These are phyloP conservation scores for Poecile montanus DNA, from an alignment of 2,797 vertebrate genomes.

Conservation along the genomic window DNA sequence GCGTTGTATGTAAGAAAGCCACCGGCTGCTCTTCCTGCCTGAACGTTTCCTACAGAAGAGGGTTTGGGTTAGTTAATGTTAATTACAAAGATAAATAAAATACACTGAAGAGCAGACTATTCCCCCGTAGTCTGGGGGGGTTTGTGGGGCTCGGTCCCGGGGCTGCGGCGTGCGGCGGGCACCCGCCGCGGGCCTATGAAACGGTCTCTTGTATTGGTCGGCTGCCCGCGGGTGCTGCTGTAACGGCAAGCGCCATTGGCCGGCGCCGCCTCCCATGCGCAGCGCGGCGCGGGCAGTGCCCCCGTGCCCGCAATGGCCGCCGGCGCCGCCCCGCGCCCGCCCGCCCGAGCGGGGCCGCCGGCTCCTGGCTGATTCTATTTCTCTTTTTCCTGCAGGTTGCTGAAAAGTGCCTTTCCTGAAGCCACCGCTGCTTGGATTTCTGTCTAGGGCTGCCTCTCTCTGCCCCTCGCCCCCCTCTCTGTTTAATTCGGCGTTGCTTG, in stretches of 20 bases:
- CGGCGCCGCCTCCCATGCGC: conserved; percentile 71
- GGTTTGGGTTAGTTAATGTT: neutral
- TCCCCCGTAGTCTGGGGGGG: neutral
- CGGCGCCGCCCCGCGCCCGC: conserved; percentile 65
- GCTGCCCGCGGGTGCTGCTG: conserved; percentile 59
- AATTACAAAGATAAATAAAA: neutral
- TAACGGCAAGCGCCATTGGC: conserved; percentile 77
- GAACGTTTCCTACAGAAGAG: neutral
- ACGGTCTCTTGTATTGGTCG: conserved; percentile 74
- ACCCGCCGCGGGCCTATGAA: conserved; percentile 47
- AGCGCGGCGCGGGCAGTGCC: conserved; percentile 78
- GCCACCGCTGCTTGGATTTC: conserved; percentile 80
- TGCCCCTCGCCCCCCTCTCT: conserved; percentile 12
- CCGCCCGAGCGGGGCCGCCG: conserved; percentile 29
- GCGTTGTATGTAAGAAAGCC: neutral
- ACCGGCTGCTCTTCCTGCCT: neutral
- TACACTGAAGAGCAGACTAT: neutral
- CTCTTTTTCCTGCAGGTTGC: conserved; percentile 80
- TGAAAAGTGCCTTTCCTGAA: conserved; percentile 85
- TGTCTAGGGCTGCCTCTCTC: conserved; percentile 75
- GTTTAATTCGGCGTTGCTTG: conserved; percentile 66
- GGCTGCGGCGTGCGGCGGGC: neutral
- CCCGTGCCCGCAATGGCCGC: conserved; percentile 71
- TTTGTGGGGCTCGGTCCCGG: neutral
- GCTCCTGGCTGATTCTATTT: conserved; percentile 72